phyloP scores from a whole-genome alignment of 1,140 invertebrate genomes.

The Stenopsyche tienmushanensis region DNA sequence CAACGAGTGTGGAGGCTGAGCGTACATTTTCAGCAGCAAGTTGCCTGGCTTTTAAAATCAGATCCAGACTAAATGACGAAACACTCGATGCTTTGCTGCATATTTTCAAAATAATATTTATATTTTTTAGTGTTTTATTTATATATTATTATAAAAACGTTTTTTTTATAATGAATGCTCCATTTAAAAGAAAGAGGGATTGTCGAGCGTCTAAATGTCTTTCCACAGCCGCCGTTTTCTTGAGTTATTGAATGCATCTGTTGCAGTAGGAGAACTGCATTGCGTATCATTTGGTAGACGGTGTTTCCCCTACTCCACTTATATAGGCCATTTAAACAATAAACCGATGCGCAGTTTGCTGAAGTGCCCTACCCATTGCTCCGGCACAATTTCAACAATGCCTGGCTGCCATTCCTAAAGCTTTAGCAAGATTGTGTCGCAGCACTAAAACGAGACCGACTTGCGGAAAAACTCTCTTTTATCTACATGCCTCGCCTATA shows the following conservation, averaged over 20 bases:
- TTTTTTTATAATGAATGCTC: too few species aligned
- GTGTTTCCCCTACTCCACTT: background rate
- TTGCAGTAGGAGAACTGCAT: conserved; percentile 4
- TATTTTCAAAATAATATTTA: too few species aligned
- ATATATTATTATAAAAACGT: too few species aligned
- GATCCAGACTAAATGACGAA: too few species aligned
- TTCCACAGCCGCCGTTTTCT: too few species aligned
- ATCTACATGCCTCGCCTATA: background rate
- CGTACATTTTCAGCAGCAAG: too few species aligned
- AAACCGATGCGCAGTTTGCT: conserved; percentile 11
- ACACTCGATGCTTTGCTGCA: too few species aligned
- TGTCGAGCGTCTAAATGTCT: too few species aligned
- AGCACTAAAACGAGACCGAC: background rate
- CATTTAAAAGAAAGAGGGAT: too few species aligned
- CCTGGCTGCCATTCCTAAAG: background rate
- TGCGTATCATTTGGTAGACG: conserved; percentile 2
- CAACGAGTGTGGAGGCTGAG: too few species aligned
- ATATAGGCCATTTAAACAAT: conserved; percentile 1
- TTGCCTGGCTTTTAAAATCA: too few species aligned
- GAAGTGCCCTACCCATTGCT: background rate
- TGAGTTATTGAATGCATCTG: background rate
- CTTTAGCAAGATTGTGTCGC: background rate
- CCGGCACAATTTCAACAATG: background rate
- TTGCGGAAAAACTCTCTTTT: background rate
- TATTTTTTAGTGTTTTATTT: too few species aligned